Evolutionary conservation across 2,797 vertebrate species (phyloP).

Genomic region (Eremophila alpestris): DNA sequence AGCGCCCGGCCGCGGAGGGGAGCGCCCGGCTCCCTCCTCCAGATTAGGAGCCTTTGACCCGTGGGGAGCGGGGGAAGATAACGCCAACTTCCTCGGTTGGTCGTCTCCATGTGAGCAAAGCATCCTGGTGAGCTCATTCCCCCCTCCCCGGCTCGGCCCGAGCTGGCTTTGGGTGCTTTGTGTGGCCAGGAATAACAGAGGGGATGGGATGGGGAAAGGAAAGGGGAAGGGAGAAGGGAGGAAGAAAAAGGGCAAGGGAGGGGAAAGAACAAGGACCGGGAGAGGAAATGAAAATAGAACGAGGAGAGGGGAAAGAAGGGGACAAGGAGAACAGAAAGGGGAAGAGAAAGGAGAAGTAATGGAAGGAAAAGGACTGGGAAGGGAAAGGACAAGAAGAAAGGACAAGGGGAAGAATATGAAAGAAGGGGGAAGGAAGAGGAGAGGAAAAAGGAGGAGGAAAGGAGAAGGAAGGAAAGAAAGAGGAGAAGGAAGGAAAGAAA

Average conservation of each 20-base stretch:
- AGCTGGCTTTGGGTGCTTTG: neutral
- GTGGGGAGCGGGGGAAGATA: neutral
- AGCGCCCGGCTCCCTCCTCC: constrained; percentile 16
- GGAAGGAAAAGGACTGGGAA: neutral
- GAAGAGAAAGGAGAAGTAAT: neutral
- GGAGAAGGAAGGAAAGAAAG: neutral
- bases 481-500: no score
- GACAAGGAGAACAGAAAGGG: no score
- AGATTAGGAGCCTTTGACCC: constrained; percentile 39
- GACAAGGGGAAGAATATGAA: neutral
- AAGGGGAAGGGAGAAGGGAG: neutral
- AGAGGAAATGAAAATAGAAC: neutral
- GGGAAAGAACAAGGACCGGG: neutral
- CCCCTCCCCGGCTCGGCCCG: neutral
- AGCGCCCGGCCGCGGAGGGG: neutral
- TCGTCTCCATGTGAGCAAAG: constrained; percentile 6
- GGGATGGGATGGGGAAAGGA: neutral
- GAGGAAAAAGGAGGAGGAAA: neutral
- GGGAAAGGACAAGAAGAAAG: neutral
- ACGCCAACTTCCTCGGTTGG: constrained; percentile 35
- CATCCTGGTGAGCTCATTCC: constrained; percentile 44
- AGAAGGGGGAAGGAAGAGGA: neutral
- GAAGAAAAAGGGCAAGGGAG: neutral
- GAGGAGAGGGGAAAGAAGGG: no score
- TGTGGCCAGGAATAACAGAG: constrained; percentile 33